Evolutionary conservation across 2,797 vertebrate species (phyloP).

Genomic region (Selene dorsalis): DNA sequence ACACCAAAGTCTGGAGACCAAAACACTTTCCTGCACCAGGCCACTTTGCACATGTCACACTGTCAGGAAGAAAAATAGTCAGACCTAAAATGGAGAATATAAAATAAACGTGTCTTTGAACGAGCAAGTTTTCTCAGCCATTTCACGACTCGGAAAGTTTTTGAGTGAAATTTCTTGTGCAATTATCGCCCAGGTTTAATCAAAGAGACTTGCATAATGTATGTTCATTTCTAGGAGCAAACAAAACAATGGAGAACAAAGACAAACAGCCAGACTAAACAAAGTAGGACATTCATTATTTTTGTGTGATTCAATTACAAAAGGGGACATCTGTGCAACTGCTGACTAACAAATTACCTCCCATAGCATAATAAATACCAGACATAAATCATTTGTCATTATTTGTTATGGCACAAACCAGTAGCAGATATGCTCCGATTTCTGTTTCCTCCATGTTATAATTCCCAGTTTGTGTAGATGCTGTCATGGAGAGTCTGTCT

Average conservation of each 20-base stretch:
- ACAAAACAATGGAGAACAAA: slow-evolving; percentile 68
- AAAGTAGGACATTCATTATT: slow-evolving; percentile 80
- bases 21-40: too few relatives aligned
- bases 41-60: too few relatives aligned
- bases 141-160: slow-evolving; percentile 28
- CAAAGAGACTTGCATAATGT: slow-evolving; percentile 67
- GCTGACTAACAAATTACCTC: slow-evolving; percentile 79
- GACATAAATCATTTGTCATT: slow-evolving; percentile 82
- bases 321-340: slow-evolving; percentile 67
- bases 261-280: slow-evolving; percentile 70
- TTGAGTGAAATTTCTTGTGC: slow-evolving; percentile 28
- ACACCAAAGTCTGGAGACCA: too few relatives aligned
- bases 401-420: slow-evolving; percentile 74
- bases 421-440: slow-evolving; percentile 71
- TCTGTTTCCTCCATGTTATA: slow-evolving; percentile 50
- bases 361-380: slow-evolving; percentile 77
- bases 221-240: slow-evolving; percentile 61
- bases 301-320: slow-evolving; percentile 82
- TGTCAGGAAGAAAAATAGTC: background rate
- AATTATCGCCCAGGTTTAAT: slow-evolving; percentile 65
- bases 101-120: too few relatives aligned
- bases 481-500: background rate
- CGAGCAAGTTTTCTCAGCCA: slow-evolving; percentile 9
- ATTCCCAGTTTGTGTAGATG: slow-evolving; percentile 21
- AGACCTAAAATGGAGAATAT: background rate